Evolutionary conservation across 2,113 vertebrate species (phyloP).

Genomic region (Geococcyx californianus): DNA sequence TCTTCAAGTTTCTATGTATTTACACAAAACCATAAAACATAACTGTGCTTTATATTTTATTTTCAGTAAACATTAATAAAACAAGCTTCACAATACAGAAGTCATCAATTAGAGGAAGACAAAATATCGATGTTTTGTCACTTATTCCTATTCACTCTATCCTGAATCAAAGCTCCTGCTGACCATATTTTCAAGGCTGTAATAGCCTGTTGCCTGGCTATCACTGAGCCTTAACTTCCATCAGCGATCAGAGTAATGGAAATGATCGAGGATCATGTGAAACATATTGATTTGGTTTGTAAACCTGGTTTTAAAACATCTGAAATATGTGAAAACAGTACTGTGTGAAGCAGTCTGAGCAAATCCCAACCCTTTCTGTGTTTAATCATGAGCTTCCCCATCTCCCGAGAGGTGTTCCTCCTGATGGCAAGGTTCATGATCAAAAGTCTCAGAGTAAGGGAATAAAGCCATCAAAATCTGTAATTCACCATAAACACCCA

Average conservation of each 20-base stretch:
- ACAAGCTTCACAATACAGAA: neutral
- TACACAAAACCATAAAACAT: neutral
- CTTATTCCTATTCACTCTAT: neutral
- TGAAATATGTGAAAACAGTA: neutral
- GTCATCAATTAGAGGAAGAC: neutral
- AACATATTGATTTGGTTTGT: neutral
- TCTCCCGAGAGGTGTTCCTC: neutral
- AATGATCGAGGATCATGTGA: neutral
- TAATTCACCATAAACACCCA: neutral
- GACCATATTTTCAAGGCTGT: neutral
- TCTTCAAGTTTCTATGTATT: neutral
- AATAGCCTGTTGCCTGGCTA: neutral
- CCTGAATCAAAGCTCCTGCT: neutral
- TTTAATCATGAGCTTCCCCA: neutral
- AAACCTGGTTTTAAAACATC: neutral
- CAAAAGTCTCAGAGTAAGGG: neutral
- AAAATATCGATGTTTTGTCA: neutral
- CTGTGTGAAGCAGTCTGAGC: neutral
- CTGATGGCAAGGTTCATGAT: neutral
- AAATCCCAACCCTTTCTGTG: neutral
- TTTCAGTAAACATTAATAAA: neutral
- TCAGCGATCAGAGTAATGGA: neutral
- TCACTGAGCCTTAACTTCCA: neutral
- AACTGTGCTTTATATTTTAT: neutral
- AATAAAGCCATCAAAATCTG: neutral